Percentiles rank a stretch among this genome's conserved stretches.
Conservation (phyloP, 2,113 vertebrate genomes). For the Thryonomys swinderianus region DNA sequence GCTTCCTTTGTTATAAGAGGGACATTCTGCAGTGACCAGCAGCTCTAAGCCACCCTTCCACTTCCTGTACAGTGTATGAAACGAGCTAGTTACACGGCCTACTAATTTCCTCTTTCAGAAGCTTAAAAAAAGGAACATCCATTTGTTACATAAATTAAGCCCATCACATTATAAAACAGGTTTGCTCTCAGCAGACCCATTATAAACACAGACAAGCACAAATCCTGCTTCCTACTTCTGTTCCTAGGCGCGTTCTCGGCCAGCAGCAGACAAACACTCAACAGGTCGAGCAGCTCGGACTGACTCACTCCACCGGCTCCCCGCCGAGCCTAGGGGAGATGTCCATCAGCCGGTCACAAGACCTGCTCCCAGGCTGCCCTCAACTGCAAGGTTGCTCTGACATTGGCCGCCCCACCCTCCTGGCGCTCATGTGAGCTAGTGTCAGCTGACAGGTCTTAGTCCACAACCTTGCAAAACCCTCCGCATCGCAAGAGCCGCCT, state of each 20-base stretch:
- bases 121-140: slow-evolving; percentile 43
- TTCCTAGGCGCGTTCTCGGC: slow-evolving; percentile 63
- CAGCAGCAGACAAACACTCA: slow-evolving; percentile 65
- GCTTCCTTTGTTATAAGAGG: slow-evolving; percentile 53
- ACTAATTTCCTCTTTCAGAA: slow-evolving; percentile 71
- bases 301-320: slow-evolving; percentile 84
- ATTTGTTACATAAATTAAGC: slow-evolving; percentile 58
- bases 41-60: not conserved
- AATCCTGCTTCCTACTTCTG: slow-evolving; percentile 77
- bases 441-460: slow-evolving; percentile 88
- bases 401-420: slow-evolving; percentile 87
- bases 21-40: slow-evolving; percentile 31
- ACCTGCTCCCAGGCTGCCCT: slow-evolving; percentile 86
- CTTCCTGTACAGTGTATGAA: slow-evolving; percentile 8
- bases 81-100: slow-evolving; percentile 6
- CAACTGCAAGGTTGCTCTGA: slow-evolving; percentile 87
- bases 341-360: slow-evolving; percentile 89
- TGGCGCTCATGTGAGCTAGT: slow-evolving; percentile 88
- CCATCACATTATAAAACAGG: slow-evolving; percentile 59
- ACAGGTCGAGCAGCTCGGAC: slow-evolving; percentile 83
- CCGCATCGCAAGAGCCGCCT: not conserved
- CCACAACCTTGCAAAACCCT: slow-evolving; percentile 84
- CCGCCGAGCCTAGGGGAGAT: slow-evolving; percentile 79
- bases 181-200: slow-evolving; percentile 60
- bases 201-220: slow-evolving; percentile 68